Base-by-base conservation (phyloP, 2,113 vertebrate genomes). In the Catharus bicknelli region DNA sequence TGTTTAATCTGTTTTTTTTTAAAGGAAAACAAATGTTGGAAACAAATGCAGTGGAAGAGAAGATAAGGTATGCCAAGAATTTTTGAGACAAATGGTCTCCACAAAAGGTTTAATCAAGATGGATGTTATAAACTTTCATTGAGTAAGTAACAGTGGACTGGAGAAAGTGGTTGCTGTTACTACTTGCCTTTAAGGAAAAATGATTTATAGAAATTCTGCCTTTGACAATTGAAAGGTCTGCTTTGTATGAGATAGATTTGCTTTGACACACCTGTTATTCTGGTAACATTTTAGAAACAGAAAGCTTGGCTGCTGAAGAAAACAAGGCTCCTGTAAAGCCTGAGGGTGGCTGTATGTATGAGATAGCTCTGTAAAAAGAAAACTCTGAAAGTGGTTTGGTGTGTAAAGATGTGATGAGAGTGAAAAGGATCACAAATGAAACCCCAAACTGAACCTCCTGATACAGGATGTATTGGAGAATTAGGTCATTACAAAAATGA, bases 401-500 rank as follows among this genome's bases (percentile, higher is more conserved):
- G 48, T 81, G 43, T 83, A 83, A 90, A 78, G 80, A 95, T 68
- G 64, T 82, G 38, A 61, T 61, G 74, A 79, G 57, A 75, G 50
- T 26, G 32, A 78, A 84, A 91, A 75, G 36, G 58, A 82, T 64
- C 40, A 34, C 25, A 89, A 79, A 78, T 50, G 36, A 82, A 90
- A 82, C 27, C 36, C 55, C 73, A 86, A 13, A 78, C 61, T 61
- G 66, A 87, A 79, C 27, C 48, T 89, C 62, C 73, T 76, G 32
- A 64, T 82, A 57, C 57, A 91, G 84, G 66, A 94, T 75, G 58
- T 40, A 82, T 63, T 2, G 2, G 27, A 87, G 78, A 94, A 92
- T 64, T 91, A 95, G 87, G 66, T 92, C 70, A 61, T 91, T 87
- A 92, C 53, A 85, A 50, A 90, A 94, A 85, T 83, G 69, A 29